Evolutionary conservation across 2,888 invertebrate species (phyloP), one percentile per base, ranked within the genome.

Genomic region (Dryocosmus kuriphilus): DNA sequence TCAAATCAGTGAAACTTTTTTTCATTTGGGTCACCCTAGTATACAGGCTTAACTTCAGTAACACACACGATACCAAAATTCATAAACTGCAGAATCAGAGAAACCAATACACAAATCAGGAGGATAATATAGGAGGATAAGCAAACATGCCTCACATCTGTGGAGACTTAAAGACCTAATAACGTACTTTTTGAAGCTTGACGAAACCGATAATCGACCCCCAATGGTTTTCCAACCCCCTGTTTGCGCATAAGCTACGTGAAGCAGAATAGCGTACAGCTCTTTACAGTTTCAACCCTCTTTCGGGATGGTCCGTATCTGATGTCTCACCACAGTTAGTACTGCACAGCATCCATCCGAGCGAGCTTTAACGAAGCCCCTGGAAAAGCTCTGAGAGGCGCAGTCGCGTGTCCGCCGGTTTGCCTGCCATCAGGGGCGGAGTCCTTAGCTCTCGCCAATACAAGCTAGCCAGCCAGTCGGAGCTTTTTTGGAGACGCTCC

Each of bases 281-380:
- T 46, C 46, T 46, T 6, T 46, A 46, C 46, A 46, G 46, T 7
- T 7, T 46, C 46, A 46, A 46, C 22, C 55, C 55, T 24, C 55
- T 24, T 57, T 57, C 22, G n/a, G 11, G 22, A 57, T 22, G 22
- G 2, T 57, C 55, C 55, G 55, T n/a, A 51, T 19, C 22, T 7
- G 2, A 22, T 24, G 11, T 57, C 11, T 9, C 46, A 19, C 11
- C 55, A 55, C 22, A 55, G n/a, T 55, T 22, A 55, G 46, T 46
- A n/a, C n/a, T 38, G 38, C 65, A 38, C 65, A 65, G 65, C 65
- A 65, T 65, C 65, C 65, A 65, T 65, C 65, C 65, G 19, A 38
- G 41, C 41, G 27, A 46, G 46, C 27, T 67, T 30, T 46, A 27
- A 65, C 24, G 46, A 27, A 46, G 67, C 67, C 16, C 41, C 65